phyloP scores from a whole-genome alignment of 2,113 vertebrate species.

The Plecturocebus donacophilus region DNA sequence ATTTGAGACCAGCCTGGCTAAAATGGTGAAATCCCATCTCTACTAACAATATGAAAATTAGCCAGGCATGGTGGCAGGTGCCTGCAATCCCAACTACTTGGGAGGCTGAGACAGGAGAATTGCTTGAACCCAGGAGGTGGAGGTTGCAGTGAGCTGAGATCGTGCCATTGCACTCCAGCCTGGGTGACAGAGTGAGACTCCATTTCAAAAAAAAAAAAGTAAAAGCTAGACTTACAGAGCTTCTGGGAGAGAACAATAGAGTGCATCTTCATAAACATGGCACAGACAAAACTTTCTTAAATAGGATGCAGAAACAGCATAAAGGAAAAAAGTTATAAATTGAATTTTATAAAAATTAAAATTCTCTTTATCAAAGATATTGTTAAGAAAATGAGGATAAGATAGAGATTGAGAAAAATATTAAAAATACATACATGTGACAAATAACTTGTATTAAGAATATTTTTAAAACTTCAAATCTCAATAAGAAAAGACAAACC shows the following conservation, averaged over 20 bases:
- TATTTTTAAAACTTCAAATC: not conserved
- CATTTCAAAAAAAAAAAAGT: too few relatives aligned
- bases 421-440: not conserved
- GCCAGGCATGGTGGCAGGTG: too few relatives aligned
- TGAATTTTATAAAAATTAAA: not conserved
- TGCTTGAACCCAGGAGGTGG: too few relatives aligned
- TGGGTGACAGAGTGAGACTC: too few relatives aligned
- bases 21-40: too few relatives aligned
- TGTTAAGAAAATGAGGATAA: slow-evolving; percentile 1
- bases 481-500: not conserved
- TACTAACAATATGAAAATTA: too few relatives aligned
- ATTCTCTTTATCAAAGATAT: not conserved
- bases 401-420: not conserved
- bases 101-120: too few relatives aligned
- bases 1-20: too few relatives aligned
- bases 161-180: too few relatives aligned
- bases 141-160: too few relatives aligned
- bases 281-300: not conserved
- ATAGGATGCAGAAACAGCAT: not conserved
- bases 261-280: not conserved
- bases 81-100: too few relatives aligned
- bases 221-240: not conserved
- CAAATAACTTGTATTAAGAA: not conserved
- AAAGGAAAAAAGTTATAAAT: not conserved
- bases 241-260: not conserved